These are phyloP conservation scores for Danaus chrysippus DNA, from an alignment of 2,888 invertebrate species.

Conservation along the genomic window DNA sequence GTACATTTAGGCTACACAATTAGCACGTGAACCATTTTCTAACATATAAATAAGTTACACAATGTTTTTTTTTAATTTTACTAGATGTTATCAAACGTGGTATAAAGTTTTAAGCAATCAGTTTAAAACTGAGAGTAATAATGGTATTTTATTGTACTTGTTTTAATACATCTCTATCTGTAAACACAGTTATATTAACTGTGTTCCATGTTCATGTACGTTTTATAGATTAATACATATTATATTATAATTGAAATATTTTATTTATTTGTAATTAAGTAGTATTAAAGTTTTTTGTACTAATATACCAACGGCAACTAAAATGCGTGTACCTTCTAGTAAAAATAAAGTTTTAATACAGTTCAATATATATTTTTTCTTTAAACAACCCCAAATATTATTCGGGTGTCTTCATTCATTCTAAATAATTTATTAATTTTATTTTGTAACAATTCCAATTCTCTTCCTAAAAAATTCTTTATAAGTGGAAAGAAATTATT, in stretches of 20 bases:
- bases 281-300: not conserved
- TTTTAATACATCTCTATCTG: not conserved
- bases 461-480: no score
- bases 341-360: slow-evolving; percentile 4
- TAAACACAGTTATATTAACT: slow-evolving; percentile 32
- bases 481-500: no score
- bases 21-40: not conserved
- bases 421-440: no score
- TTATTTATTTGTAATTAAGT: slow-evolving; percentile 11
- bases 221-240: slow-evolving; percentile 10
- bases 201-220: slow-evolving; percentile 11
- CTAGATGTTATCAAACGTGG: not conserved
- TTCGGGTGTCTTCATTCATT: not conserved
- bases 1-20: not conserved
- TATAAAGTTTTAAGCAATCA: no score
- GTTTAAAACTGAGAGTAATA: not conserved
- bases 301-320: slow-evolving; percentile 3
- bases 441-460: no score
- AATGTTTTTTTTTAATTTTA: not conserved
- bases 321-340: slow-evolving; percentile 1
- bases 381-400: not conserved
- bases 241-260: slow-evolving; percentile 16
- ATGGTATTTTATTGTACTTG: slow-evolving; percentile 5
- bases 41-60: not conserved
- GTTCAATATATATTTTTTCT: not conserved